These are phyloP conservation scores for Sciurus niger DNA, from an alignment of 2,113 vertebrate species.

Conservation along the genomic window DNA sequence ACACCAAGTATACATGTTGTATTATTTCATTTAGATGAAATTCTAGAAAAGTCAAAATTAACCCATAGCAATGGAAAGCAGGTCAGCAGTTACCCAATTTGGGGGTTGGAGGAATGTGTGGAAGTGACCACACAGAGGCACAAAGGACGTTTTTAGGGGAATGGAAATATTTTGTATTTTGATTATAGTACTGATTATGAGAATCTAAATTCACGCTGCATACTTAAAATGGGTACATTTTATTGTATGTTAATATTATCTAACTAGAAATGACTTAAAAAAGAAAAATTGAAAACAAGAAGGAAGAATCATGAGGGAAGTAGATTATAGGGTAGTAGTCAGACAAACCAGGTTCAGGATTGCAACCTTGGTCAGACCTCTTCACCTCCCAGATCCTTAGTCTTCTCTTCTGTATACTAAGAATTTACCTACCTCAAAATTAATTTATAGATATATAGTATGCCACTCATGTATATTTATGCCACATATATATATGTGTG, in stretches of 20 bases:
- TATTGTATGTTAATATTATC: neutral
- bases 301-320: neutral
- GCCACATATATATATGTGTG: too few species aligned
- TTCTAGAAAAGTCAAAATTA: conserved; percentile 22
- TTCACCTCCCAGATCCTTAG: neutral
- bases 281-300: neutral
- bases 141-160: neutral
- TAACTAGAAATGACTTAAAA: conserved; percentile 7
- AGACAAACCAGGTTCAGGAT: neutral
- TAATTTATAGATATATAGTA: neutral
- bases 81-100: neutral
- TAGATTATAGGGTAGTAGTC: neutral
- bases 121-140: neutral
- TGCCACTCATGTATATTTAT: neutral
- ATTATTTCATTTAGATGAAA: conserved; percentile 6
- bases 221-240: neutral
- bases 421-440: neutral
- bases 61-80: neutral
- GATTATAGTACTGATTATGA: neutral
- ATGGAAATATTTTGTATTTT: conserved; percentile 42
- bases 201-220: conserved; percentile 8
- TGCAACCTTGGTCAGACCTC: neutral
- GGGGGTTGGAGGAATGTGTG: neutral
- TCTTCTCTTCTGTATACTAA: neutral
- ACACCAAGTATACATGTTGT: neutral